Percentiles rank a stretch among this genome's conserved stretches.
Conservation (phyloP, 2,113 vertebrate species). For the Desmodus rotundus region DNA sequence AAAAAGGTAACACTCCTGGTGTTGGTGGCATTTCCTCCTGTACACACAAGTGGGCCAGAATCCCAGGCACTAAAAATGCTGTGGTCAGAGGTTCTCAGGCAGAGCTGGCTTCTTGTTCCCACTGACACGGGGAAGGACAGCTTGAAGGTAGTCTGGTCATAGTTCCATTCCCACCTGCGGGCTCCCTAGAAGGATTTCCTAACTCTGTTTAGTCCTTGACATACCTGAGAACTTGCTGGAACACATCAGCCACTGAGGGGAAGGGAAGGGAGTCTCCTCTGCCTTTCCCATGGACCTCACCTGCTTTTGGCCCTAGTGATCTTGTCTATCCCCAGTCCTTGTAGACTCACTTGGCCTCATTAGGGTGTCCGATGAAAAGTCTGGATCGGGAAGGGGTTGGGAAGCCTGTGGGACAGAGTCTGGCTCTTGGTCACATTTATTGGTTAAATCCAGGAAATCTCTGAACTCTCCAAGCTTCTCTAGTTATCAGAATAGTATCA, state of each 20-base stretch:
- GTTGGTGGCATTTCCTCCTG: not conserved
- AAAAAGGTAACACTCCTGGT: not conserved
- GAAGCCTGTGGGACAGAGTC: not conserved
- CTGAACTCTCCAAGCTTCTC: not conserved
- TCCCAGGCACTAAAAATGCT: not conserved
- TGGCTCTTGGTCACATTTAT: not conserved
- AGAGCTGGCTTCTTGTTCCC: not conserved
- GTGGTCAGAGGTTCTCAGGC: not conserved
- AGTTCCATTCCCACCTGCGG: not conserved
- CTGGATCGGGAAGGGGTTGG: not conserved
- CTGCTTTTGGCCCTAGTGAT: not conserved
- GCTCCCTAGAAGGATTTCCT: not conserved
- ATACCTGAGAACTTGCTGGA: conserved; percentile 1
- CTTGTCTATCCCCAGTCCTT: not conserved
- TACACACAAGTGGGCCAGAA: not conserved
- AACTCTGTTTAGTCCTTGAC: not conserved
- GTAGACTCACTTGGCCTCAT: not conserved
- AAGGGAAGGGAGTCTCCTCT: not conserved
- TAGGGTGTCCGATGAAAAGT: conserved; percentile 25
- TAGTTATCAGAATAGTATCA: not conserved
- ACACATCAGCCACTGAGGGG: not conserved
- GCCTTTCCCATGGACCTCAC: not conserved
- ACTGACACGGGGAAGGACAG: not conserved
- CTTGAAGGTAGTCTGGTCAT: not conserved
- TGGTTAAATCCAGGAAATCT: not conserved